phyloP scores from a whole-genome alignment of 2,888 invertebrate genomes.

The Lasioglossum vierecki region DNA sequence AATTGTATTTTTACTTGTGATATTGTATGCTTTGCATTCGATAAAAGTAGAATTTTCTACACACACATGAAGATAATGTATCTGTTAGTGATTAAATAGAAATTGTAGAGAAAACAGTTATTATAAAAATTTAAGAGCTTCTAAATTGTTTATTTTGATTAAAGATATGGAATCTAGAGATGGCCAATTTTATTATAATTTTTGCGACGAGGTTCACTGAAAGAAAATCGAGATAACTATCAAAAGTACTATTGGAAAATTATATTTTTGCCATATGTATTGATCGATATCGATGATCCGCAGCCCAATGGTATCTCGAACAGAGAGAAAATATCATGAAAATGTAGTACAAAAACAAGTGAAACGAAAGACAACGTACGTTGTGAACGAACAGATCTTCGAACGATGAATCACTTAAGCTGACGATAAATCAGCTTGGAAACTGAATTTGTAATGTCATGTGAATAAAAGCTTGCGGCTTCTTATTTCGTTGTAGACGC shows the following conservation, averaged over 20 bases:
- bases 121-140: too few species aligned
- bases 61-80: too few species aligned
- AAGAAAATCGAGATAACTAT: not conserved
- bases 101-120: not conserved
- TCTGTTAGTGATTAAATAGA: not conserved
- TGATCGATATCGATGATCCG: slow-evolving; percentile 5
- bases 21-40: too few species aligned
- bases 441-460: slow-evolving; percentile 7
- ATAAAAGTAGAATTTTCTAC: too few species aligned
- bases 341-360: not conserved
- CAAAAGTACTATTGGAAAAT: not conserved
- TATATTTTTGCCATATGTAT: not conserved
- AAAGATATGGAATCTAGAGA: not conserved
- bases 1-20: too few species aligned
- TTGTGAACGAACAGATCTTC: not conserved
- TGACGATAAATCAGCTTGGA: slow-evolving; percentile 9
- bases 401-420: slow-evolving; percentile 5
- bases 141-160: not conserved
- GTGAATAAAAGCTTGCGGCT: not conserved
- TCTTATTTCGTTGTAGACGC: slow-evolving; percentile 9
- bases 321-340: not conserved
- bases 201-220: not conserved
- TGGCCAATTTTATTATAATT: not conserved
- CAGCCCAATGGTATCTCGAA: not conserved
- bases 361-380: not conserved